A percentile compares a stretch with the other conserved stretches of the same genome.
phyloP scores from a whole-genome alignment of 2,113 vertebrate species.

The Asarcornis scutulata region DNA sequence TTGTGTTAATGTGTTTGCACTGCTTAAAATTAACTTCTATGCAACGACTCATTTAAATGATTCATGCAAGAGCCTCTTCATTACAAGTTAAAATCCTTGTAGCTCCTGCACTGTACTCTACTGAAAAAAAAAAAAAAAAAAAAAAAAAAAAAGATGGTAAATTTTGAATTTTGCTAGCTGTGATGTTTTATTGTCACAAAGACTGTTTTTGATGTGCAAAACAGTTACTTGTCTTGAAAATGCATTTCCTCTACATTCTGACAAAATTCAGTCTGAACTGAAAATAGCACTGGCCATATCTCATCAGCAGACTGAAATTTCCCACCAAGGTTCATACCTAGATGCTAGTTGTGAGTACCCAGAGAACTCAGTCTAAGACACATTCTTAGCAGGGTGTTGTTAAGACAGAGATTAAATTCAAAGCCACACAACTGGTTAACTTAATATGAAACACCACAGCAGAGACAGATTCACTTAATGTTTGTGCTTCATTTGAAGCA shows the following conservation, averaged over 20 bases:
- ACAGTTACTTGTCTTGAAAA: background rate
- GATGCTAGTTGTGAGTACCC: background rate
- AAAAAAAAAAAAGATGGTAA: background rate
- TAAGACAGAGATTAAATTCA: background rate
- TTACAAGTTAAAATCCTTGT: background rate
- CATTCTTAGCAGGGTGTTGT: background rate
- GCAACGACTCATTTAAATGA: background rate
- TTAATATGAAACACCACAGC: background rate
- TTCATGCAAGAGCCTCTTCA: background rate
- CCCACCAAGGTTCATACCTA: background rate
- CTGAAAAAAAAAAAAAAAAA: background rate
- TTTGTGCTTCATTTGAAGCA: background rate
- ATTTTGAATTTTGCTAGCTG: background rate
- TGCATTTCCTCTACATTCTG: background rate
- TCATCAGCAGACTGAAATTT: background rate
- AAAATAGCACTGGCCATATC: background rate
- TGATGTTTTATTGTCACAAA: background rate
- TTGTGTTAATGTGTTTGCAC: background rate
- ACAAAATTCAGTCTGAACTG: background rate
- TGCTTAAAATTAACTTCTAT: background rate
- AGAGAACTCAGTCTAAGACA: background rate
- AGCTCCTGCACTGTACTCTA: background rate
- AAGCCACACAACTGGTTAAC: background rate
- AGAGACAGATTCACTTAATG: no score
- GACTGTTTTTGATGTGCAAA: background rate